These are phyloP conservation scores for Scaptodrosophila lebanonensis DNA, from an alignment of 1,140 invertebrate genomes.

Conservation along the genomic window DNA sequence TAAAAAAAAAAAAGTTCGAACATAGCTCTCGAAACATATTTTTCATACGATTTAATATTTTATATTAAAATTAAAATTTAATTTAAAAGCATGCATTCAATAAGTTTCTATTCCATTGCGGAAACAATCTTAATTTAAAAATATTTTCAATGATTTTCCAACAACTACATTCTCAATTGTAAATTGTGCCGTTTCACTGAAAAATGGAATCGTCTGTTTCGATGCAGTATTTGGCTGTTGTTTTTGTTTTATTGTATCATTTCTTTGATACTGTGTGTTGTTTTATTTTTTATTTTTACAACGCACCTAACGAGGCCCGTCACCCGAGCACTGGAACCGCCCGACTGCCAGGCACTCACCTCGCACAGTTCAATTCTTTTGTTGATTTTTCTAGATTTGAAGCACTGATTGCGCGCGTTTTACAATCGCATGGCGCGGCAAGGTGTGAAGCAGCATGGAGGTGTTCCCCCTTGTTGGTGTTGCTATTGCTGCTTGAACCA, in stretches of 20 bases:
- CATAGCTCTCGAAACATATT: no score
- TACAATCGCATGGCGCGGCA: conserved; percentile 50
- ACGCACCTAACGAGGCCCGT: conserved; percentile 27
- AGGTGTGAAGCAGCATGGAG: conserved; percentile 51
- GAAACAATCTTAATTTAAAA: no score
- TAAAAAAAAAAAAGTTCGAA: no score
- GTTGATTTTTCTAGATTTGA: conserved; percentile 73
- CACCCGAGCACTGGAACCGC: conserved; percentile 35
- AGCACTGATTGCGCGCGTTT: conserved; percentile 67
- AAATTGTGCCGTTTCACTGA: no score
- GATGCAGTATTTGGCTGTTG: no score
- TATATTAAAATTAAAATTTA: no score
- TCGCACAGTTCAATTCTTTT: conserved; percentile 55
- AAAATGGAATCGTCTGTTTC: no score
- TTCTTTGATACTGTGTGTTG: conserved; percentile 17
- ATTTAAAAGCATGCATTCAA: no score
- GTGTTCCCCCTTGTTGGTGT: conserved; percentile 15
- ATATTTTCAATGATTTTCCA: no score
- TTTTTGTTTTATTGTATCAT: conserved; percentile 19
- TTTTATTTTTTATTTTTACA: conserved; percentile 49
- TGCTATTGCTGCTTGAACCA: conserved; percentile 11
- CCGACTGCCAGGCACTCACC: conserved; percentile 36
- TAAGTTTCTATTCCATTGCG: no score
- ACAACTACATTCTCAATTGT: no score
- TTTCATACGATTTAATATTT: no score